Base-by-base conservation (phyloP, 2,888 invertebrate genomes). In the Silvanus unidentatus region DNA sequence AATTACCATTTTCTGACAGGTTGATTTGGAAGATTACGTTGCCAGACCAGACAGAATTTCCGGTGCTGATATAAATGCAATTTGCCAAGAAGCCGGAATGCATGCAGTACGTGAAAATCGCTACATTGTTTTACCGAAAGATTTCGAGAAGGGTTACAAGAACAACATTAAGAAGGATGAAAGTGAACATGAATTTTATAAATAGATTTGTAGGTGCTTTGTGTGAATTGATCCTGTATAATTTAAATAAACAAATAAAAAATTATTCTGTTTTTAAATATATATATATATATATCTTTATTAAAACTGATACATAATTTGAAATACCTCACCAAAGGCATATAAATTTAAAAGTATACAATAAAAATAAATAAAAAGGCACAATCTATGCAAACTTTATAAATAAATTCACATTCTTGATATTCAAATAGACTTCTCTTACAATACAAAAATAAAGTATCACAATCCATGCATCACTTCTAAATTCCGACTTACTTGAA, bases 31-130 rank as follows among this genome's bases (percentile, higher is more conserved):
- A 69, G 99, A 99, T 75, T 99, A 94, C 72, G 97, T 99, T 1
- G 97, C 98, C 9, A 79, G 99, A 12, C 98, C 99, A 1, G 99
- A 99, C 71, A 91, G 94, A 72, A 97, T 99, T 61, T 97, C 96
- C 39, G 98, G 99, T 15, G 99, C 99, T 14, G 99, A 99, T 66
- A 98, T 99, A 63, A 99, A 99, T 73, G 97, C 99, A 42, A 99
- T 99, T 66, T 98, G 98, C 69, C 99, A 99, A 73, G 99, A 99
- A 79, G 99, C 99, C 48, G 99, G 99, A 57, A 99, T 99, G 99
- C 98, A 99, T 69, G 99, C 99, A 2, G 98, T 99, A 0, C 77
- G 99, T 45, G 99, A 99, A 73, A 99, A 99, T 77, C 87, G 99
- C 62, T 97, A 99, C 72, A 96, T 99, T 57, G 98, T 99, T 2